A percentile compares a stretch with the other conserved stretches of the same genome.
Evolutionary conservation across 2,113 vertebrate species (phyloP).

Genomic region (Podiceps cristatus): DNA sequence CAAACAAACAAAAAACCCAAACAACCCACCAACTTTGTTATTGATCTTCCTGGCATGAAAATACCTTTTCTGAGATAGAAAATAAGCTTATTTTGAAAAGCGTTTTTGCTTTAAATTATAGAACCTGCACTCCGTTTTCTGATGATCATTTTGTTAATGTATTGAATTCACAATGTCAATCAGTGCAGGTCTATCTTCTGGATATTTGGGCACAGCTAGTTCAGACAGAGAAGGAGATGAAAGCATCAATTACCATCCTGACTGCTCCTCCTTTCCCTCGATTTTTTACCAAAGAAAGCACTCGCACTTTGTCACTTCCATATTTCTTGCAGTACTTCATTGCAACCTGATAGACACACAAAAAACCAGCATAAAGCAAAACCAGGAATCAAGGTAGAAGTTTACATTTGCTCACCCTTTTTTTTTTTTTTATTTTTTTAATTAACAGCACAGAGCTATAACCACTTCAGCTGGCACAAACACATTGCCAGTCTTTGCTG

Average conservation of each 20-base stretch:
- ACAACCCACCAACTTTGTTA: background rate
- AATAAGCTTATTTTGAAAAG: background rate
- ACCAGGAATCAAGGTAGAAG: background rate
- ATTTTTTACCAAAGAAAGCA: conserved; percentile 89
- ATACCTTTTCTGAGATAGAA: background rate
- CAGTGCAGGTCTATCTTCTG: background rate
- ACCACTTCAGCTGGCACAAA: background rate
- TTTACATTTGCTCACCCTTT: background rate
- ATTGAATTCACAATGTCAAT: background rate
- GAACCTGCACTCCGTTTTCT: background rate
- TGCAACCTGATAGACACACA: conserved; percentile 83
- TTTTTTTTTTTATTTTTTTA: background rate
- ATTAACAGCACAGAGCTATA: background rate
- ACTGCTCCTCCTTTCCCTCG: conserved; percentile 94
- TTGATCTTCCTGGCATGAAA: background rate
- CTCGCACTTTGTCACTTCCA: conserved; percentile 90
- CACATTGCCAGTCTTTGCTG: background rate
- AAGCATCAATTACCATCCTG: conserved; percentile 84
- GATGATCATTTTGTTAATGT: background rate
- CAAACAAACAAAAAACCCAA: background rate
- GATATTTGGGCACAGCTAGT: background rate
- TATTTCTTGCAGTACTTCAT: conserved; percentile 86
- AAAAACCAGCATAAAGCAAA: conserved; percentile 53
- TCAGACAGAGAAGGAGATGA: conserved; percentile 41
- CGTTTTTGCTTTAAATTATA: background rate